Evolutionary conservation across 2,113 vertebrate species (phyloP).

Genomic region (Tupaia chinensis): DNA sequence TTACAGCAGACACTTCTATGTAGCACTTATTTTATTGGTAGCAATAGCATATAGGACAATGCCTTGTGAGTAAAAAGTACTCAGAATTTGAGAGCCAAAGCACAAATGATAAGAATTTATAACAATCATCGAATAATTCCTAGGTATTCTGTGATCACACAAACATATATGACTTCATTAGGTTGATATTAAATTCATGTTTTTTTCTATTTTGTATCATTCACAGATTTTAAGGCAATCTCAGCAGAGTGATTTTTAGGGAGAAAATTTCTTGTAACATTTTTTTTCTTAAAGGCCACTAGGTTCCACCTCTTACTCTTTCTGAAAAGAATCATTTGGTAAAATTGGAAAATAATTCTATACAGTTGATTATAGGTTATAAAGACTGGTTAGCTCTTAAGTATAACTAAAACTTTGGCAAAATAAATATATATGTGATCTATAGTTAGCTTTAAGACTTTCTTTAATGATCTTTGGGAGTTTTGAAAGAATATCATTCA

Average conservation of each 20-base stretch:
- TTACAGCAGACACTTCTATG: neutral
- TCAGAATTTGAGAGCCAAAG: conserved; percentile 10
- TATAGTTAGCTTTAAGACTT: neutral
- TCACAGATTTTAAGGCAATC: conserved; percentile 30
- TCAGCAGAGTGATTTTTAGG: conserved; percentile 46
- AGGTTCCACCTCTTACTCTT: conserved; percentile 25
- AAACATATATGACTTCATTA: conserved; percentile 40
- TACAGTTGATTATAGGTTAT: conserved; percentile 8
- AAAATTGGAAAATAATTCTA: conserved; percentile 29
- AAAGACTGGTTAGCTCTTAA: neutral
- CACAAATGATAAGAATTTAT: conserved; percentile 38
- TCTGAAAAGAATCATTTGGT: conserved; percentile 7
- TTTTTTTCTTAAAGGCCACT: neutral
- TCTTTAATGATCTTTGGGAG: neutral
- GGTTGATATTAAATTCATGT: neutral
- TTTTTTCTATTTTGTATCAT: neutral
- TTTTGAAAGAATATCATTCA: conserved; percentile 54
- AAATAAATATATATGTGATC: neutral
- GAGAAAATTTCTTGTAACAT: neutral
- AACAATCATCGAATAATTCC: neutral
- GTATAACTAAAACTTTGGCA: neutral
- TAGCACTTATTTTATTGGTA: conserved; percentile 37
- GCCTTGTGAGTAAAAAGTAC: neutral
- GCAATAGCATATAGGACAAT: neutral
- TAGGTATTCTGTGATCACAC: neutral